A percentile compares a stretch with the other conserved stretches of the same genome.
Conservation (phyloP, 1,140 invertebrate species). For the Thalassaphorura encarpata region DNA sequence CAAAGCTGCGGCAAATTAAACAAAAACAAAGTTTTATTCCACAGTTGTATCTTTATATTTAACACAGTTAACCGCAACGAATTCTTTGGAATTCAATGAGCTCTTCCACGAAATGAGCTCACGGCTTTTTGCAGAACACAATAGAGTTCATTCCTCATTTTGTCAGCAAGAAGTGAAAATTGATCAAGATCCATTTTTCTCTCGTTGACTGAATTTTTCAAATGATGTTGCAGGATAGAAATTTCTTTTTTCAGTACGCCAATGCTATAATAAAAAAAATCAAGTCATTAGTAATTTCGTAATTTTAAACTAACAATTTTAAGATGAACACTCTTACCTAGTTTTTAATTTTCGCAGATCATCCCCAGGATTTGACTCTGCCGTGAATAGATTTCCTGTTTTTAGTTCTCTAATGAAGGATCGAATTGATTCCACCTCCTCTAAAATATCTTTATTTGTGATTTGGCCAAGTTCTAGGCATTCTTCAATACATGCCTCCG, state of each 20-base stretch:
- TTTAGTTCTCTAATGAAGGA: constrained; percentile 23
- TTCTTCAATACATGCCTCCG: constrained; percentile 15
- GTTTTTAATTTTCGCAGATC: constrained; percentile 7
- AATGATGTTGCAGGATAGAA: not conserved
- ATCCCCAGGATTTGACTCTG: not conserved
- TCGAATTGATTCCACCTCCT: constrained; percentile 21
- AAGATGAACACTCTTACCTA: constrained; percentile 2
- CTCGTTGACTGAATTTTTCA: not conserved
- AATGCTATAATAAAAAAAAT: not conserved
- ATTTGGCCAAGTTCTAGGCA: constrained; percentile 27
- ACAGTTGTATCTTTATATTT: too few species aligned
- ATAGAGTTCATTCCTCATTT: not conserved
- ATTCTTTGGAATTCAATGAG: too few species aligned
- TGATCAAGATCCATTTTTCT: not conserved
- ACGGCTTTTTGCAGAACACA: not conserved
- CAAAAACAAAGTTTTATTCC: too few species aligned
- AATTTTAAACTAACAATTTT: not conserved
- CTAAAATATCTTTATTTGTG: constrained; percentile 14
- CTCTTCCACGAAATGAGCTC: not conserved
- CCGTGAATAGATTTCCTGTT: constrained; percentile 18
- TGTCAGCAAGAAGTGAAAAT: not conserved
- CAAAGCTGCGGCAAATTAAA: too few species aligned
- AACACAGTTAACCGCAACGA: too few species aligned
- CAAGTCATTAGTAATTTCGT: not conserved
- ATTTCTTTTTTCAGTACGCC: constrained; percentile 3